Evolutionary conservation across 37 sponge, comb jelly and placozoan species (phyloP), one percentile per base, ranked within the genome.

Genomic region (Mnemiopsis leidyi): DNA sequence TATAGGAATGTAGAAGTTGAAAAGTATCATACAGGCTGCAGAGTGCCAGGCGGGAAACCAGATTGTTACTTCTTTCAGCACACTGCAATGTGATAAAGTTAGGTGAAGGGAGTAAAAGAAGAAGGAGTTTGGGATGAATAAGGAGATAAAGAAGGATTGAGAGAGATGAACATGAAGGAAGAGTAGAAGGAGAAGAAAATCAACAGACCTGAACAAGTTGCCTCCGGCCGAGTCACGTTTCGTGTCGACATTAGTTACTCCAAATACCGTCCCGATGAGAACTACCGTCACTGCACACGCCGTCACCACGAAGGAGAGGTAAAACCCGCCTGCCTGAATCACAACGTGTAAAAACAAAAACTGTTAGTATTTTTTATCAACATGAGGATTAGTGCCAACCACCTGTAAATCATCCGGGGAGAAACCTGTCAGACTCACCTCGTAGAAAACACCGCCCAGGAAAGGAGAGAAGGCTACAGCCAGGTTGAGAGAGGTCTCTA

Each of bases 1-100:
- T 36, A 85, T 85, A 13, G 90, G 90, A 23, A 85, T 85, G 29
- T 85, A 85, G 48, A 85, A 85, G 90, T 85, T 85, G 28, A 85
- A 40, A 1, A 85, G 90, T 13, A 85, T 85, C 61, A 40, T 38
- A n/a, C 61, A 85, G 48, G 61, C 40, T 13, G 90, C 90, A 2
- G 61, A 85, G 90, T 85, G 90, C 90, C 90, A 85, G 90, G 90
- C 90, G 3, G 90, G 90, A 61, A 85, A 85, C 79, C 79, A 77
- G 3, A 77, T 36, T 32, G 32, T 77, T 18, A 32, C 79, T 34
- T 77, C 79, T 18, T 34, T 77, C 20, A 77, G 79, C 1, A 77
- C 36, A 21, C 73, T 69, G 73, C n/a, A n/a, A n/a, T n/a, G n/a
- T n/a, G n/a, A n/a, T n/a, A n/a, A n/a, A n/a, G n/a, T n/a, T n/a